Evolutionary conservation across 2,113 vertebrate species (phyloP).

Genomic region (Cervus canadensis): DNA sequence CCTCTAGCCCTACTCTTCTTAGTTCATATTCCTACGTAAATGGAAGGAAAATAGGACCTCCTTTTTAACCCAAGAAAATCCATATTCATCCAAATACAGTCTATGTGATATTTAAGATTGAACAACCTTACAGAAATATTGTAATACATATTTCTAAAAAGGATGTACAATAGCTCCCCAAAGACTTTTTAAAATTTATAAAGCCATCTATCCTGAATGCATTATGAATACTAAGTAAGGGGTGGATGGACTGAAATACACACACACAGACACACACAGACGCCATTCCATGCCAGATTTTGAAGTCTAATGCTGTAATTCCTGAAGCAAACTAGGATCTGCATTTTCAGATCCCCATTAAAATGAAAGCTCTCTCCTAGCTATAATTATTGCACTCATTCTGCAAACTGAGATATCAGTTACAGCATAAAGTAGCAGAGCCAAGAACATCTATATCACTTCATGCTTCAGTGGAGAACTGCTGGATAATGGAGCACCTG

Average conservation of each 20-base stretch:
- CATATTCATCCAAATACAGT: neutral
- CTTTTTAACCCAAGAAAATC: neutral
- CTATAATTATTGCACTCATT: neutral
- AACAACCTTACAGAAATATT: neutral
- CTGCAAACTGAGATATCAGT: slow-evolving; percentile 26
- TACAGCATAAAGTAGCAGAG: neutral
- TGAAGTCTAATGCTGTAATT: slow-evolving; percentile 18
- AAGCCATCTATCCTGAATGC: neutral
- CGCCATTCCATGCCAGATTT: neutral
- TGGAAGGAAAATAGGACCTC: neutral
- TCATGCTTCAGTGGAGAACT: slow-evolving; percentile 7
- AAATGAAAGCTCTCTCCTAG: slow-evolving; percentile 30
- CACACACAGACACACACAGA: neutral
- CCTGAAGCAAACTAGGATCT: slow-evolving; percentile 23
- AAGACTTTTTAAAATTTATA: slow-evolving; percentile 23
- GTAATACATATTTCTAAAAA: slow-evolving; percentile 9
- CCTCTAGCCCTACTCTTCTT: neutral
- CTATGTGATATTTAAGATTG: neutral
- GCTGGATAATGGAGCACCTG: neutral
- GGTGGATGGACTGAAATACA: neutral
- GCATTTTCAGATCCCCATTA: neutral
- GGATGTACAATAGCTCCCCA: neutral
- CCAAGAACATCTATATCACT: neutral
- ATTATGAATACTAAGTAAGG: neutral
- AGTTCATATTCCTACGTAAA: neutral